A percentile compares a stretch with the other conserved stretches of the same genome.
Conservation (phyloP, 1,140 invertebrate species). For the Chironomus tepperi region DNA sequence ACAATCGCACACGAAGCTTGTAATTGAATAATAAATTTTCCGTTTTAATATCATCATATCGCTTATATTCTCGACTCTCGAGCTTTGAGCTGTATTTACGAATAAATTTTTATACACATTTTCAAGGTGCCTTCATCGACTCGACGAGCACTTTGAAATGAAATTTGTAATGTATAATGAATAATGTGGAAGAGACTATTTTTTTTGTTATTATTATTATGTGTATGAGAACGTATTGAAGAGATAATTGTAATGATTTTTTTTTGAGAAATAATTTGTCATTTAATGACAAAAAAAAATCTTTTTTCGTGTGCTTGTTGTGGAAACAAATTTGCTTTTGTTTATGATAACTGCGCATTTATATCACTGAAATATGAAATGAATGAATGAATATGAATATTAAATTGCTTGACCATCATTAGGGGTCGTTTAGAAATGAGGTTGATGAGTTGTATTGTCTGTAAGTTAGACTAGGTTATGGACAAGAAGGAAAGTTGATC, state of each 20-base stretch:
- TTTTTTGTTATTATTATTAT: no score
- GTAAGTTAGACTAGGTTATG: no score
- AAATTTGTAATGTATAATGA: no score
- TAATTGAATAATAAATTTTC: conserved; percentile 15
- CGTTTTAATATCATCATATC: conserved; percentile 9
- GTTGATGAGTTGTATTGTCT: no score
- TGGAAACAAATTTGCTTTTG: background rate
- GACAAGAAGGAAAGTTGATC: no score
- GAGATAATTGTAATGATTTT: conserved; percentile 8
- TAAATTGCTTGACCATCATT: no score
- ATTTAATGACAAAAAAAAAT: no score
- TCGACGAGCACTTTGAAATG: background rate
- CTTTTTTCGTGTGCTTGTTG: background rate
- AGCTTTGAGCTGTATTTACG: background rate
- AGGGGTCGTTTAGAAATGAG: no score
- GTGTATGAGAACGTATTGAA: background rate
- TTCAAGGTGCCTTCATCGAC: conserved; percentile 2
- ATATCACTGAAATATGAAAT: background rate
- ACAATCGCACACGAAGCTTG: conserved; percentile 1
- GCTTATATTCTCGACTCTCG: background rate
- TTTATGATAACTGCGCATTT: conserved; percentile 12
- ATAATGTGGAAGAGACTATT: no score
- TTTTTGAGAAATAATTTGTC: background rate
- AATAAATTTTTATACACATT: background rate
- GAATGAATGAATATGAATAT: no score